Base-by-base conservation (phyloP, 64 coral and sea anemone species). In the Pachyseris speciosa region DNA sequence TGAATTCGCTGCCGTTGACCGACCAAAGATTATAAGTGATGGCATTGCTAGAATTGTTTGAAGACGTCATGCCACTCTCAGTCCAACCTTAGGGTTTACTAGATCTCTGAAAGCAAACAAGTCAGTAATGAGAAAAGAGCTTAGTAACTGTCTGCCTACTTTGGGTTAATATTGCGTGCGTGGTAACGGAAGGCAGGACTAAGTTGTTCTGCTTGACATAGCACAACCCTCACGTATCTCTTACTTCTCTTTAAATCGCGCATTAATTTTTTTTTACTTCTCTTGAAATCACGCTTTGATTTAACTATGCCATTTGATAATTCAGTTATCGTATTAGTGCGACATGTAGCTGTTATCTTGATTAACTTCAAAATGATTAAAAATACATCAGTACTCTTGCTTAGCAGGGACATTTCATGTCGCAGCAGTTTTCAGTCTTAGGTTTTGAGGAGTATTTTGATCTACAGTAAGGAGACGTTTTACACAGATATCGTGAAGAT, bases 1-100 rank as follows among this genome's bases (percentile, higher is more conserved):
- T 29, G n/a, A 86, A 86, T 68, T 86, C 83, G 32, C 38, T 25
- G 6, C 83, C 42, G 24, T 45, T 24, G 4, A 44, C 71, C 15
- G 63, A 27, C 83, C 83, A 86, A n/a, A 86, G 67, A 22, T 71
- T 7, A 34, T 71, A 71, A 40, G 7, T 71, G 67, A 3, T 71
- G 39, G 32, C 22, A 12, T 0, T 68, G 32, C 39, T 39, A 71
- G 32, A 19, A 12, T 0, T 68, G 32, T 71, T 39, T 12, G 34
- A 38, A 37, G 67, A 71, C 3, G 67, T 36, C 67, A 71, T 71
- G 67, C 39, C 36, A 6, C 34, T 71, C 34, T 7, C 11, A 34
- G 28, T 67, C 32, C 64, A 12, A n/a, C 67, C 28, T 22, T 51
- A 5, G 9, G 16, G 20, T 45, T 3, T 29, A 45, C 9, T 47